Base-by-base conservation (phyloP, 2,113 vertebrate genomes). In the Brachirus orientalis region DNA sequence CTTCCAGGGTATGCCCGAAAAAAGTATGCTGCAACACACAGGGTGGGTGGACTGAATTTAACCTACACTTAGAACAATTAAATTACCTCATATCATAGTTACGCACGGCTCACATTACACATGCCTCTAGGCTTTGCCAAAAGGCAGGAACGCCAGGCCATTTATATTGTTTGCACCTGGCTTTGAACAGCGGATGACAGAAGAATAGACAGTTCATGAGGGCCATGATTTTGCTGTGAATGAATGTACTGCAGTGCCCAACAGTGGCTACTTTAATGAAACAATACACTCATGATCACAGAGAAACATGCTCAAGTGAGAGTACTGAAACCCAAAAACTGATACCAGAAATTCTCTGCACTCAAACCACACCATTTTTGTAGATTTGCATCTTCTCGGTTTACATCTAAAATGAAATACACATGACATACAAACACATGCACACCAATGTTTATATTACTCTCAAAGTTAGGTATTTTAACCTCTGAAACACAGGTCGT, bases 81-180 rank as follows among this genome's bases (percentile, higher is more conserved):
- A 83, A 80, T 77, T 46, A 87, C 73, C 75, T 89, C 83, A 88
- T 69, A 59, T 46, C 67, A 80, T 51, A 86, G 82, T 54, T 82
- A 89, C 83, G 82, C 73, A 37, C 52, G 51, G 72, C 81, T 89
- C 83, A 69, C 47, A 77, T 87, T 78, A 83, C 79, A 70, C 72
- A 83, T 73, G 67, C 77, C 48, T 64, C 57, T 68, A 74, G 54
- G 55, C 66, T 83, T 74, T 80, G 72, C 84, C 80, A 80, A 89
- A 83, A 64, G 63, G 67, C 88, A 86, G 82, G 84, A 69, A 69
- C 73, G 74, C 59, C 38, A 50, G 73, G 80, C 76, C 72, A 80
- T 71, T 84, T 87, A 69, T 78, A 85, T 81, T 83, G 72, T 79
- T 73, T 71, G 71, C 82, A 89, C 84, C 79, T 88, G 83, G 66